Base-by-base conservation (phyloP, 2,888 invertebrate genomes). In the Quadroppia sp. region DNA sequence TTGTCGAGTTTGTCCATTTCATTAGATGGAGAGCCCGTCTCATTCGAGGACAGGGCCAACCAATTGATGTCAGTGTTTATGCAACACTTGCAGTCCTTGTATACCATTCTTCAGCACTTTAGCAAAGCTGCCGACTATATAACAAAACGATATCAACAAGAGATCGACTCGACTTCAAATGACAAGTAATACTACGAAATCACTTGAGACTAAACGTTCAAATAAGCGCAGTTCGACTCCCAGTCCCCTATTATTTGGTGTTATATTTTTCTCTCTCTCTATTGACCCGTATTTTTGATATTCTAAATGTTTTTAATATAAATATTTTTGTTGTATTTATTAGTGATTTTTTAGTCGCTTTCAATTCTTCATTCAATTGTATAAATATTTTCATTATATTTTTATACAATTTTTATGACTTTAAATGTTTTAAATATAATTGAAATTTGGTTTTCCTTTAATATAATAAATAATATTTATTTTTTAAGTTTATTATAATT, bases 91-190 rank as follows among this genome's bases (percentile, higher is more conserved):
- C 40, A 30, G 20, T 64, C 73, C 45, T 56, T 73, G 45, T 73
- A 73, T 56, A 48, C 45, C n/a, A 73, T 73, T 36, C 40, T 73
- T 64, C 67, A 69, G 15, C 73, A 73, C n/a, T 73, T 73, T 11
- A 45, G 67, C 30, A 53, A 36, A 70, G 69, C 30, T 40, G 73
- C 73, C 48, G 67, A 73, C 11, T 73, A 69, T 45, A 73, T 73
- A 25, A 73, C 73, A 17, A 53, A 56, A 32, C 67, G 73, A 25
- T 73, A 73, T 40, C 67, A 73, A 17, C 67, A 73, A 23, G 73
- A 73, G 53, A 73, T 36, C 20, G 42, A 73, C 9, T 17, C 30
- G 25, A 53, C 23, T 25, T 20, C 25, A 30, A 30, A 53, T 23
- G 25, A 53, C 53, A 48, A 48, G n/a, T 48, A n/a, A 48, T 48